Base-by-base conservation (phyloP, 2,113 vertebrate genomes). In the Agapornis roseicollis region DNA sequence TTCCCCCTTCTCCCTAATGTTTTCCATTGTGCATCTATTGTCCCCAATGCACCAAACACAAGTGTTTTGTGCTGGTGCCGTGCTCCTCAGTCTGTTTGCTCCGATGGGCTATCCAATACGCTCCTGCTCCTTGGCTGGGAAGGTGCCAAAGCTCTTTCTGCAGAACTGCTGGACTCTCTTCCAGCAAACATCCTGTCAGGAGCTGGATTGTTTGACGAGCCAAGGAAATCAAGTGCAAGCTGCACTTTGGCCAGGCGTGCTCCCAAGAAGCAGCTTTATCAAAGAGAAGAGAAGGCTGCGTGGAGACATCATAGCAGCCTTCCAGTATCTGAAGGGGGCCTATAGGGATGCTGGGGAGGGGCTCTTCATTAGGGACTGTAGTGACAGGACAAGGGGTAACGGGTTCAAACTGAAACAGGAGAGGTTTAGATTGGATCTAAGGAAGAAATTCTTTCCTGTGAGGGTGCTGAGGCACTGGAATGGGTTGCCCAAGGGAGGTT, bases 221-320 rank as follows among this genome's bases (percentile, higher is more conserved):
- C 63, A 91, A 58, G 81, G 88, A 89, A 91, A 88, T 61, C 71
- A 49, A 49, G 85, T 2, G 1, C 80, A 80, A 77, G 25, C 12
- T 70, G 41, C 64, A 84, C 89, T 41, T 49, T 86, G 83, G 60
- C 37, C 84, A 94, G 80, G 86, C 3, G 0, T 49, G 13, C 78
- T 94, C 93, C 65, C 91, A 60, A 71, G 60, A 78, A 96, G 88
- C 22, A 89, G 56, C 69, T 86, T 86, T 66, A 89, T 91, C 80
- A 94, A 49, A 66, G n/a, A 41, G 41, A 41, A 41, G 41, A 41
- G 41, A 41, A 41, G 41, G 11, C 41, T 41, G 41, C 10, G 41
- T 41, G 41, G 41, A 41, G 41, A 41, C 41, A 11, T 41, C 41
- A 41, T 11, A 41, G 41, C 41, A 41, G 41, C n/a, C 41, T 41